Percentiles rank a stretch among this genome's conserved stretches.
Evolutionary conservation across 2,113 vertebrate species (phyloP).

Genomic region (Spermophilus dauricus): DNA sequence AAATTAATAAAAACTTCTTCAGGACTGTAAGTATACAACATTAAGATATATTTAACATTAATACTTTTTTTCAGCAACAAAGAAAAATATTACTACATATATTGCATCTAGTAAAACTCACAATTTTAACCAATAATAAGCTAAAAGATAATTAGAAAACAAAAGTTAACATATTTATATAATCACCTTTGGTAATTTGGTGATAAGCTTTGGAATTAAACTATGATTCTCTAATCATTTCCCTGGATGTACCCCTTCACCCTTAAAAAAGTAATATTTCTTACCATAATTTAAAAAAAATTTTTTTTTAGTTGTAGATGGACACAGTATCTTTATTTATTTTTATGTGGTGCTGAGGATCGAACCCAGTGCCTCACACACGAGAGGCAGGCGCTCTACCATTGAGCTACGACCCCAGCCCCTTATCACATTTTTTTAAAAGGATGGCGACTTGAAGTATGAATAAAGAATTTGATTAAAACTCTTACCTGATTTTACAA

Average conservation of each 20-base stretch:
- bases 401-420: too few species aligned
- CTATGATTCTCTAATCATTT: background rate
- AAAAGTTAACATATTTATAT: conserved; percentile 41
- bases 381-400: too few species aligned
- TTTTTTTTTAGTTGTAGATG: too few species aligned
- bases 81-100: conserved; percentile 25
- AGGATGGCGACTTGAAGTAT: background rate
- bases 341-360: too few species aligned
- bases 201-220: conserved; percentile 46
- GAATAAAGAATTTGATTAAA: conserved; percentile 38
- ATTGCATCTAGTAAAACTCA: conserved; percentile 41
- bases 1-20: conserved; percentile 90
- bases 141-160: conserved; percentile 38
- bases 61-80: conserved; percentile 16
- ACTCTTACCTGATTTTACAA: conserved; percentile 90
- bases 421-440: conserved; percentile 48
- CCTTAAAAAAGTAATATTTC: conserved; percentile 30
- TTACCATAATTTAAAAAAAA: background rate
- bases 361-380: too few species aligned
- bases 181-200: conserved; percentile 36
- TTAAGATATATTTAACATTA: conserved; percentile 19
- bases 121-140: conserved; percentile 49
- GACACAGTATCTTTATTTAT: too few species aligned
- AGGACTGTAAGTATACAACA: conserved; percentile 87
- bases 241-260: background rate